These are phyloP conservation scores for Cylindroiulus punctatus DNA, from an alignment of 2,888 invertebrate genomes.

Conservation along the genomic window DNA sequence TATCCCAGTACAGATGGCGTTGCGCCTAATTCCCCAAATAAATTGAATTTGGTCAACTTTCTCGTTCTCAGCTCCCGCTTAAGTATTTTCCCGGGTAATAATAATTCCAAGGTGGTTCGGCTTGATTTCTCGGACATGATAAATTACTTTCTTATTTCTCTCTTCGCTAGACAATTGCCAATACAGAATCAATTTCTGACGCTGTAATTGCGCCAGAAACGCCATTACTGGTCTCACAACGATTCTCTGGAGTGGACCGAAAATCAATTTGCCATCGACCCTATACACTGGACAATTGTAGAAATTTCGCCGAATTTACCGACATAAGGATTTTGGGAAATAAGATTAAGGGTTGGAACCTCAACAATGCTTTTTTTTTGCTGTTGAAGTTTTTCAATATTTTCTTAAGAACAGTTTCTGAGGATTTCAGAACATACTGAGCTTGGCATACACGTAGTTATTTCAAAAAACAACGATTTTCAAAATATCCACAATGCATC, in stretches of 20 bases:
- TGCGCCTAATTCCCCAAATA: not conserved
- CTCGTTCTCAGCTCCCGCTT: not conserved
- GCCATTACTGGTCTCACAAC: not conserved
- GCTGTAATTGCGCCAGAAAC: constrained; percentile 9
- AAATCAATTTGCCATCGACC: not conserved
- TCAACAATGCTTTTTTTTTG: not conserved
- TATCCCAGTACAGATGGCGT: too few species aligned
- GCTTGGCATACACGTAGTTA: not conserved
- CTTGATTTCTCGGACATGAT: constrained; percentile 15
- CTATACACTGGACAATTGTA: not conserved
- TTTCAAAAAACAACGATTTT: not conserved
- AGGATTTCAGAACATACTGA: too few species aligned
- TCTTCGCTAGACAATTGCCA: constrained; percentile 14
- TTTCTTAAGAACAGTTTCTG: not conserved
- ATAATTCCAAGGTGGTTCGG: not conserved
- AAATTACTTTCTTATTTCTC: constrained; percentile 40
- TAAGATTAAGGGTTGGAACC: not conserved
- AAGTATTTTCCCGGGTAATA: not conserved
- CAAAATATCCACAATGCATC: not conserved
- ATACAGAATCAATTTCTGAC: constrained; percentile 25
- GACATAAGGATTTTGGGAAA: not conserved
- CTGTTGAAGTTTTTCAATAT: not conserved
- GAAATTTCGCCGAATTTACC: not conserved
- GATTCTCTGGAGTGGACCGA: not conserved
- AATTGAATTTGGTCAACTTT: constrained; percentile 7